Conservation (phyloP, 2,113 vertebrate species). For the Megaceryle maxima region DNA sequence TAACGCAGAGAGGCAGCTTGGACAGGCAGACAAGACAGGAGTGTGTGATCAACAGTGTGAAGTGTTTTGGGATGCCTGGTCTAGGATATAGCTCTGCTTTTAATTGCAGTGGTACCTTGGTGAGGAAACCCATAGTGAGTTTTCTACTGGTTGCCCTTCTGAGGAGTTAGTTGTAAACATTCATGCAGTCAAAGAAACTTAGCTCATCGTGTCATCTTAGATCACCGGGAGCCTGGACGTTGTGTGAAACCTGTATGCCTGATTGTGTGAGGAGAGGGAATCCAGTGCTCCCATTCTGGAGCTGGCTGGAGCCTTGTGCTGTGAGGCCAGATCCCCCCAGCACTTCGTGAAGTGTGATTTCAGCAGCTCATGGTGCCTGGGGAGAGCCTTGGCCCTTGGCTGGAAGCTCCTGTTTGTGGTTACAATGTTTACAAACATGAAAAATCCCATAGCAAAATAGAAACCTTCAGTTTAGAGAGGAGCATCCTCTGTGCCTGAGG, state of each 20-base stretch:
- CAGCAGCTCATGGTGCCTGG: not conserved
- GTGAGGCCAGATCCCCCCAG: not conserved
- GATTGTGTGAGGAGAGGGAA: too few relatives aligned
- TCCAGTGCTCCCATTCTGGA: not conserved
- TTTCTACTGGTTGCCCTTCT: not conserved
- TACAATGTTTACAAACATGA: not conserved
- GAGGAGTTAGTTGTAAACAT: not conserved
- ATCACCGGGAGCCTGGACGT: not conserved
- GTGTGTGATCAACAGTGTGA: not conserved
- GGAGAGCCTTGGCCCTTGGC: not conserved
- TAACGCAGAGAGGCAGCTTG: not conserved
- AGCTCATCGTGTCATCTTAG: not conserved
- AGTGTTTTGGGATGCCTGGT: not conserved
- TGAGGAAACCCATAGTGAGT: not conserved
- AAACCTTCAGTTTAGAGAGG: not conserved
- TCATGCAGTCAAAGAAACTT: not conserved
- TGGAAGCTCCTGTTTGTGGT: not conserved
- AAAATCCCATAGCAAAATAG: not conserved
- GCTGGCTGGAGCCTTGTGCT: not conserved
- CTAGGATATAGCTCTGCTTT: fast-evolving
- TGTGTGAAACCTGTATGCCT: not conserved
- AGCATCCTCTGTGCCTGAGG: not conserved
- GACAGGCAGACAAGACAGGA: not conserved
- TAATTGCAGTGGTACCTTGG: not conserved
- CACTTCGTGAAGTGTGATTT: not conserved